phyloP scores from a whole-genome alignment of 2,113 vertebrate genomes.

The Hyperoodon ampullatus region DNA sequence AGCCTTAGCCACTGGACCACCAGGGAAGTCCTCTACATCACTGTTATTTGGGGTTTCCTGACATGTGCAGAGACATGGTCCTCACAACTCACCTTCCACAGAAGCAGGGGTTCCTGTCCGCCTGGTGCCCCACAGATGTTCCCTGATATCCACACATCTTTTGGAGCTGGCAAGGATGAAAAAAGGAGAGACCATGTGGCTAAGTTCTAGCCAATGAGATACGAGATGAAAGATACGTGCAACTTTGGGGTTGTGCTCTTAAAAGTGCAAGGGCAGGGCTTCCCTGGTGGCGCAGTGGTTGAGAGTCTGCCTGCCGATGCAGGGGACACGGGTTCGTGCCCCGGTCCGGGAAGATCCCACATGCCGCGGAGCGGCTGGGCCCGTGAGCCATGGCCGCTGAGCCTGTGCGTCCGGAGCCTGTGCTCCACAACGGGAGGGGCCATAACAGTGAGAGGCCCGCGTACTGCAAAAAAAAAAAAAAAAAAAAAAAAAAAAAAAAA shows the following conservation, averaged over 20 bases:
- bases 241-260: not conserved
- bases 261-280: not conserved
- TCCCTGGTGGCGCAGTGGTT: no score
- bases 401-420: no score
- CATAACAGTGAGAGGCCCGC: no score
- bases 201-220: not conserved
- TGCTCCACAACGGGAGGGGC: no score
- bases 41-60: not conserved
- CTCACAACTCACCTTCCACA: constrained; percentile 77
- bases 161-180: not conserved
- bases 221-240: not conserved
- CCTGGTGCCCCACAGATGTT: not conserved
- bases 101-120: constrained; percentile 17
- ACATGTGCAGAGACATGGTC: not conserved
- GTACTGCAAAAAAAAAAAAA: no score
- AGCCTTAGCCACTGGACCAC: not conserved
- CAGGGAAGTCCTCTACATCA: not conserved
- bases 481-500: no score
- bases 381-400: no score
- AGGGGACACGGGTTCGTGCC: no score
- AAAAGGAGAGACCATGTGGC: not conserved
- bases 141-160: constrained; percentile 72
- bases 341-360: no score
- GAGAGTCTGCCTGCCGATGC: no score
- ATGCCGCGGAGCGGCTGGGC: no score